Percentiles rank a stretch among this genome's conserved stretches.
These are phyloP conservation scores for Parotia lawesii DNA, from an alignment of 2,113 vertebrate species.

Conservation along the genomic window DNA sequence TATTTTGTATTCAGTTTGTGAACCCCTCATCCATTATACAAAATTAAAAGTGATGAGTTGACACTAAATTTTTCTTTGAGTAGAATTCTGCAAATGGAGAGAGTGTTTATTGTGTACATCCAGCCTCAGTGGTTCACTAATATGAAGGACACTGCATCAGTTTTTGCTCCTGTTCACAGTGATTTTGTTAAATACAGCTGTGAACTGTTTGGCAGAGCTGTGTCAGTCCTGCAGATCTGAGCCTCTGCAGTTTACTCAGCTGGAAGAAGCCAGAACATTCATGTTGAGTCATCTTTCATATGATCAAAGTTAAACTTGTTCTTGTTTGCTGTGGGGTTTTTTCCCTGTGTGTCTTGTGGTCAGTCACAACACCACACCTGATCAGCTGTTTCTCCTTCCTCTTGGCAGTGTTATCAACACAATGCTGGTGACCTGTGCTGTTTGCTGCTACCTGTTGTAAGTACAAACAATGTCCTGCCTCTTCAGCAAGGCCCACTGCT, in stretches of 20 bases:
- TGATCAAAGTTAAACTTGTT: neutral
- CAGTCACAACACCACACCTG: conserved; percentile 12
- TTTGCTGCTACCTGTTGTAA: conserved; percentile 99
- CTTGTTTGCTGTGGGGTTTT: neutral
- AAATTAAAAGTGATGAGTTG: neutral
- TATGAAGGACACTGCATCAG: neutral
- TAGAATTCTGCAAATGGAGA: neutral
- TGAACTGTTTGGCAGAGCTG: neutral
- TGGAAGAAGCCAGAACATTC: conserved; percentile 1
- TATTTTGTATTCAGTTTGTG: neutral
- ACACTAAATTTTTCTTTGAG: neutral
- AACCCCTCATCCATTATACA: accelerated
- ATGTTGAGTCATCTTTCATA: conserved; percentile 33
- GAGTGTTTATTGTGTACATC: neutral
- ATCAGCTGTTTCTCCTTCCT: neutral
- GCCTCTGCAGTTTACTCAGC: neutral
- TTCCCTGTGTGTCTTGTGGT: neutral
- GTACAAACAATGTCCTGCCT: conserved; percentile 70
- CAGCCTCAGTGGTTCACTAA: neutral
- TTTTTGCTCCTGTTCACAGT: neutral
- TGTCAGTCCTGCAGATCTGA: neutral
- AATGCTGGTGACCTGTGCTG: conserved; percentile 92
- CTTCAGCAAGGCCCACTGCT: neutral
- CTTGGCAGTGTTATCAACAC: conserved; percentile 88
- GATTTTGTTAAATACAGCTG: neutral